These are phyloP conservation scores for Lynx canadensis DNA, from an alignment of 2,113 vertebrate genomes.

Conservation along the genomic window DNA sequence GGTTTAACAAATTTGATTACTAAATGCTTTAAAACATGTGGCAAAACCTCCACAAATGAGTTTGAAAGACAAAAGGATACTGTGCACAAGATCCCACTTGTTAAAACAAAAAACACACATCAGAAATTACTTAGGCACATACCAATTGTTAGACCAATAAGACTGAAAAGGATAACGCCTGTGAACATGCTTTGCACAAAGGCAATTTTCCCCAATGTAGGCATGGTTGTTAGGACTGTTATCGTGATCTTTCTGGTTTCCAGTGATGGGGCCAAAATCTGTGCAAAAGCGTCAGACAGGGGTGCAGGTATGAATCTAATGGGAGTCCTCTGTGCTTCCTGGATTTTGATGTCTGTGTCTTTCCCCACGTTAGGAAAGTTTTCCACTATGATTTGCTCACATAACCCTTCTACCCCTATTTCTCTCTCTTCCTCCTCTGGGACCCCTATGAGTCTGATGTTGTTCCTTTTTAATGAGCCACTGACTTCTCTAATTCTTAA, in stretches of 20 bases:
- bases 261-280: neutral
- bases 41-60: neutral
- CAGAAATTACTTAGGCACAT: neutral
- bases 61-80: conserved; percentile 13
- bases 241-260: neutral
- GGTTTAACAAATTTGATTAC: neutral
- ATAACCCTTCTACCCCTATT: no score
- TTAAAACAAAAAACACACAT: neutral
- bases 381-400: no score
- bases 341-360: no score
- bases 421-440: no score
- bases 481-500: no score
- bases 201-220: neutral
- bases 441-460: no score
- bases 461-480: no score
- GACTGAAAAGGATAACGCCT: neutral
- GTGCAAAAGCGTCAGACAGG: neutral
- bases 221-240: neutral
- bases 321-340: no score
- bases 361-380: no score
- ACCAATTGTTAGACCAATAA: neutral
- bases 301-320: neutral
- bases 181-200: neutral
- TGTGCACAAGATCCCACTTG: neutral
- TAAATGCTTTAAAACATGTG: neutral